phyloP scores from a whole-genome alignment of 2,113 vertebrate genomes.

The Corydoras maculifer region DNA sequence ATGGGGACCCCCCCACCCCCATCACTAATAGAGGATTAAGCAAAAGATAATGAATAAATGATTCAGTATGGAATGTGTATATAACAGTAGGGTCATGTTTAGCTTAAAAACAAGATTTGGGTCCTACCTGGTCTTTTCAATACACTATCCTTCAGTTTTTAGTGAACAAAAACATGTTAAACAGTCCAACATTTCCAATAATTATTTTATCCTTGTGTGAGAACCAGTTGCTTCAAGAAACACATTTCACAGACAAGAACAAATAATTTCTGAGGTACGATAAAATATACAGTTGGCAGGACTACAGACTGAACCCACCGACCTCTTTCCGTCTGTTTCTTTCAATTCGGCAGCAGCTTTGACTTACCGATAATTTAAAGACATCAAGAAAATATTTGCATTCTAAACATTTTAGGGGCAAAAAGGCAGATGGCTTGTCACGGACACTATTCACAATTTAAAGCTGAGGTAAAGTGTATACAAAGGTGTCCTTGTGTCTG shows the following conservation, averaged over 20 bases:
- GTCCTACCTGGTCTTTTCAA: too few species aligned
- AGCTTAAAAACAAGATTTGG: too few species aligned
- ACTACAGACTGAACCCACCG: conserved; percentile 11
- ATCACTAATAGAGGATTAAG: too few species aligned
- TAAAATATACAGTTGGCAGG: conserved; percentile 2
- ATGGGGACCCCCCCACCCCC: too few species aligned
- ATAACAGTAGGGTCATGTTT: too few species aligned
- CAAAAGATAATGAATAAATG: too few species aligned
- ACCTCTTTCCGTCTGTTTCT: conserved; percentile 15
- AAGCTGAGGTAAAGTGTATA: conserved; percentile 5
- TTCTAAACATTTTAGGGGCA: not conserved
- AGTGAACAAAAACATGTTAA: not conserved
- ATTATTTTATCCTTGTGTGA: not conserved
- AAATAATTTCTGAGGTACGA: conserved; percentile 15
- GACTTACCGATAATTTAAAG: not conserved
- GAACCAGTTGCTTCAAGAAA: not conserved
- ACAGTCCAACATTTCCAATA: not conserved
- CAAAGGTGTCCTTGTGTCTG: not conserved
- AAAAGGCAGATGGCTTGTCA: conserved; percentile 15
- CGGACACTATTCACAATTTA: conserved; percentile 20
- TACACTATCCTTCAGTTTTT: not conserved
- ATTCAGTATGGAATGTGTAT: too few species aligned
- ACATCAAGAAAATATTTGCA: not conserved
- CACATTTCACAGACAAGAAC: conserved; percentile 6
- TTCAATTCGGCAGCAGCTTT: not conserved